These are phyloP conservation scores for Argynnis bischoffii DNA, from an alignment of 2,888 invertebrate species.

Conservation along the genomic window DNA sequence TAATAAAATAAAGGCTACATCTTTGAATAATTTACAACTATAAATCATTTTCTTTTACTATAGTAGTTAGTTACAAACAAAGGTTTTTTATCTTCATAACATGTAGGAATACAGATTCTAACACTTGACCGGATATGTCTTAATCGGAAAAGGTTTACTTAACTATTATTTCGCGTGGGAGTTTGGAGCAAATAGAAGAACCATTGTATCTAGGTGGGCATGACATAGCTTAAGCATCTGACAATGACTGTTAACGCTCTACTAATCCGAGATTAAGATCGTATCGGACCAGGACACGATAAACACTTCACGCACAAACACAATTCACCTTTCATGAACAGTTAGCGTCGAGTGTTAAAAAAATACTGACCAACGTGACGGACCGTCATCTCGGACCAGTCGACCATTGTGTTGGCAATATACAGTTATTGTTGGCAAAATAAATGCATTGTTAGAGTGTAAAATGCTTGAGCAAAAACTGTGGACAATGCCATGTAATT, in stretches of 20 bases:
- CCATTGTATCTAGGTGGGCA: conserved; percentile 70
- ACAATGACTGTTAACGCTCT: conserved; percentile 65
- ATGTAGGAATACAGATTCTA: conserved; percentile 1
- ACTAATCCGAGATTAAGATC: conserved; percentile 77
- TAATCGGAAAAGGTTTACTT: conserved; percentile 50
- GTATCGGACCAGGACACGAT: conserved; percentile 65
- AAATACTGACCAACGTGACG: conserved; percentile 52
- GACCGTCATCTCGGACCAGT: conserved; percentile 51
- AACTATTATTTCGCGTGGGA: conserved; percentile 61
- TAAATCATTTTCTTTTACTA: no score
- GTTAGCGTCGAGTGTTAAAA: conserved; percentile 63
- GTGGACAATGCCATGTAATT: conserved; percentile 68
- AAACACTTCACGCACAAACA: conserved; percentile 75
- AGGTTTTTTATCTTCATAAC: no score
- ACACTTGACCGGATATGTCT: conserved; percentile 54
- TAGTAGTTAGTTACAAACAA: no score
- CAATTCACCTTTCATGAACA: conserved; percentile 59
- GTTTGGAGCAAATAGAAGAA: conserved; percentile 53
- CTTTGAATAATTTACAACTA: no score
- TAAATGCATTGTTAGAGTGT: conserved; percentile 66
- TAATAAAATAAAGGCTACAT: no score
- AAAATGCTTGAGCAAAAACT: conserved; percentile 63
- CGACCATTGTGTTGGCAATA: conserved; percentile 52
- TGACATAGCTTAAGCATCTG: conserved; percentile 53
- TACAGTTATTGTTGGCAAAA: conserved; percentile 80